Conservation (phyloP, 2,888 invertebrate species). For the Melanotus villosus region DNA sequence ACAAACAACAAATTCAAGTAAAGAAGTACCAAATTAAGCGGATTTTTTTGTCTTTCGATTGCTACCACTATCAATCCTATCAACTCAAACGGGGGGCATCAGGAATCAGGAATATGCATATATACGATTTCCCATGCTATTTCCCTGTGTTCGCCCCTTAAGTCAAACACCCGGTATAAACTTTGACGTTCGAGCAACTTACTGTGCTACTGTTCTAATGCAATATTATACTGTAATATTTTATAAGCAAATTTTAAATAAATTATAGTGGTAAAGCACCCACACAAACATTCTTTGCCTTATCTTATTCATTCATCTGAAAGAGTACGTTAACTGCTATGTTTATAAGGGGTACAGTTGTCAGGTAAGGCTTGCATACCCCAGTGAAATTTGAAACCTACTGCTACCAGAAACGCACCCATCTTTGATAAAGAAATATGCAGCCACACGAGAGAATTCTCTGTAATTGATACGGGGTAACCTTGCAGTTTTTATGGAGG, state of each 20-base stretch:
- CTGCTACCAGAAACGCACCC: conserved; percentile 52
- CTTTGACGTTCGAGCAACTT: conserved; percentile 1
- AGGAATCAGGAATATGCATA: too few relatives aligned
- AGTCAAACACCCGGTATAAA: too few relatives aligned
- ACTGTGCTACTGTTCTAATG: conserved; percentile 22
- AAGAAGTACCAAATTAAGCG: too few relatives aligned
- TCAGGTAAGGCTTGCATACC: conserved; percentile 49
- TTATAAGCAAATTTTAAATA: conserved; percentile 35
- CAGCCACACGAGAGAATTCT: conserved; percentile 37
- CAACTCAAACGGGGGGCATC: too few relatives aligned
- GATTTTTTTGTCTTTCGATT: too few relatives aligned
- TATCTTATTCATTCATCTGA: conserved; percentile 43
- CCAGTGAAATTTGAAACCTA: conserved; percentile 51
- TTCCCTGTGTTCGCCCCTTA: too few relatives aligned
- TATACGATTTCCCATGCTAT: too few relatives aligned
- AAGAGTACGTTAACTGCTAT: conserved; percentile 44
- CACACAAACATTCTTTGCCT: conserved; percentile 43
- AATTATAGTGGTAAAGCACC: conserved; percentile 42
- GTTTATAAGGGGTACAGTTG: conserved; percentile 38
- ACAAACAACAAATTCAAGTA: too few relatives aligned
- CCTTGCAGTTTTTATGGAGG: conserved; percentile 29
- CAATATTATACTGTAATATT: conserved; percentile 27
- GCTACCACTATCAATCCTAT: too few relatives aligned
- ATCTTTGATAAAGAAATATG: conserved; percentile 46
- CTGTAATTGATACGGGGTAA: conserved; percentile 48